Evolutionary conservation across 2,113 vertebrate genomes (phyloP), one percentile per base, ranked within the genome.

Genomic region (Neomonachus schauinslandi): DNA sequence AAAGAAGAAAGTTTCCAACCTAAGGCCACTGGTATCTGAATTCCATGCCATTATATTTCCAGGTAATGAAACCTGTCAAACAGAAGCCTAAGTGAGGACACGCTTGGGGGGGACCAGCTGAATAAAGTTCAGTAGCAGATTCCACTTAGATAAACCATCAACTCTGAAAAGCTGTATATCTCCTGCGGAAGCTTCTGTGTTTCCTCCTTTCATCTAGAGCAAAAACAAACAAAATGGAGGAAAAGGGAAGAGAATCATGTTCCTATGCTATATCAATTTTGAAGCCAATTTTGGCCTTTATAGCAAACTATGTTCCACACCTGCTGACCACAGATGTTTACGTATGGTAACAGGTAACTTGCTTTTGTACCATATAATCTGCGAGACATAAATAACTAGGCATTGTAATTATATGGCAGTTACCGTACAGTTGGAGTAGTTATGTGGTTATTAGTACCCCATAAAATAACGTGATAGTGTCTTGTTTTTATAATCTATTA

Each of bases 261-360:
- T 94, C 24, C 26, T 77, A 49, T 26, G 77, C 59, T 0, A 51
- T n/a, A 42, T 93, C 87, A 46, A 31, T 90, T 95, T 86, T 55
- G 86, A 53, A 95, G 92, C 19, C 91, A 83, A 3, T 93, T 95
- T 49, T 90, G 28, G 90, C 22, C 2, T 89, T 81, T 33, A 92
- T 85, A 80, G 63, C 49, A 79, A 94, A 71, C 71, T 89, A 0
- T 88, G 93, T 96, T 89, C 49, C 53, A 61, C 19, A 80, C 97
- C 88, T 97, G 57, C 80, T 1, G 53, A 89, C 46, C 92, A 72
- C 51, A 72, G 18, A 94, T 96, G 91, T 71, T 86, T 93, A 24
- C 24, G 16, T 88, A 94, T 14, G 71, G 89, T 97, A 97, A 94
- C 53, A 96, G 92, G 82, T 98, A 97, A 83, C 61, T 49, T 82